Evolutionary conservation across 2,888 invertebrate genomes (phyloP).

Genomic region (Cordilura impudica): DNA sequence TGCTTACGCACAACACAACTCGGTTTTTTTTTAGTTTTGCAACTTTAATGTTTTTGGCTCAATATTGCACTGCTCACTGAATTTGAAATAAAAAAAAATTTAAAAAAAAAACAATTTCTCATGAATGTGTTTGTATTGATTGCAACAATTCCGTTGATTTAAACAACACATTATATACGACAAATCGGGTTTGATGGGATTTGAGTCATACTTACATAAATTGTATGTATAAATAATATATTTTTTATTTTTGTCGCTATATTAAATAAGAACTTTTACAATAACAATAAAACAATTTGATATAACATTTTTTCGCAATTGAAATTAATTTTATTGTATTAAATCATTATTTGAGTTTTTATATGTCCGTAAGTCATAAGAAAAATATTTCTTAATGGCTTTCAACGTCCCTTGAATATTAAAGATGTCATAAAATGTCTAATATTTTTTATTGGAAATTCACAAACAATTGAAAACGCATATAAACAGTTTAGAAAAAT

Average conservation of each 20-base stretch:
- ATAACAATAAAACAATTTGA: constrained; percentile 7
- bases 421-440: constrained; percentile 8
- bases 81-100: not conserved
- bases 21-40: not conserved
- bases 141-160: constrained; percentile 16
- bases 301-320: constrained; percentile 27
- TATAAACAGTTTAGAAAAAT: not conserved
- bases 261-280: not conserved
- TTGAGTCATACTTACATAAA: constrained; percentile 11
- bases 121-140: constrained; percentile 1
- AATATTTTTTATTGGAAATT: not conserved
- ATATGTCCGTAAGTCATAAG: constrained; percentile 36
- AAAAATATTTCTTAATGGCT: constrained; percentile 55
- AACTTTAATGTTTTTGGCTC: too few relatives aligned
- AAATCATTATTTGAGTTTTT: constrained; percentile 46
- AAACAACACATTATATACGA: not conserved
- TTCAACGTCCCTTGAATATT: constrained; percentile 55
- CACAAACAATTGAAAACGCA: not conserved
- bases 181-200: constrained; percentile 7
- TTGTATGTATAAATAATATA: not conserved
- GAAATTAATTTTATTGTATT: constrained; percentile 35
- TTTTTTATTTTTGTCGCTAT: not conserved
- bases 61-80: not conserved
- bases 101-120: not conserved
- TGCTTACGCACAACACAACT: not conserved